A percentile compares a stretch with the other conserved stretches of the same genome.
Conservation (phyloP, 2,113 vertebrate species). For the Mystacornis crossleyi region DNA sequence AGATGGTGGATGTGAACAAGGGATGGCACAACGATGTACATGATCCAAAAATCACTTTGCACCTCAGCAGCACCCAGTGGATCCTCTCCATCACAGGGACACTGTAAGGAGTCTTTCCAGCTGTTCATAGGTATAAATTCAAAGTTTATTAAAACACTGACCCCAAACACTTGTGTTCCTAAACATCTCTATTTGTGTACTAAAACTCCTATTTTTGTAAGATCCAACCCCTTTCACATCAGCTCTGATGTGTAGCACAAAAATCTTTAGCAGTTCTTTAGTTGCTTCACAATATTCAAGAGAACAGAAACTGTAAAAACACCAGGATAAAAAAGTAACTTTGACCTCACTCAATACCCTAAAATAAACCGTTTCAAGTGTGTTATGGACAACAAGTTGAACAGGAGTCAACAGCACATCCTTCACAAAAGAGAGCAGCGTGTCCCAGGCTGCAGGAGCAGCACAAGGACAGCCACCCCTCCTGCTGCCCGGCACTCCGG, state of each 20-base stretch:
- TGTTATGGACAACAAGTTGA: background rate
- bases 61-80: background rate
- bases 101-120: rapidly evolving
- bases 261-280: background rate
- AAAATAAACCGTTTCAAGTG: background rate
- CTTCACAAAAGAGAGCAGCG: rapidly evolving
- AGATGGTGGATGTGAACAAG: rapidly evolving
- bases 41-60: background rate
- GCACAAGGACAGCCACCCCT: background rate
- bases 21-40: rapidly evolving
- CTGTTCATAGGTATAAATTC: background rate
- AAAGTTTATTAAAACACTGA: background rate
- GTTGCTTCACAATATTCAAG: background rate
- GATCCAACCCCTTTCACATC: background rate
- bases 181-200: background rate
- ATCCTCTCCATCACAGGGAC: background rate
- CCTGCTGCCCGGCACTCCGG: background rate
- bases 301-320: background rate
- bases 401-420: background rate
- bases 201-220: background rate
- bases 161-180: background rate
- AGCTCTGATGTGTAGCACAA: background rate
- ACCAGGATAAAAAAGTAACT: background rate
- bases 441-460: background rate
- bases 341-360: background rate